Evolutionary conservation across 1,140 invertebrate species (phyloP).

Genomic region (Macrobrachium nipponense): DNA sequence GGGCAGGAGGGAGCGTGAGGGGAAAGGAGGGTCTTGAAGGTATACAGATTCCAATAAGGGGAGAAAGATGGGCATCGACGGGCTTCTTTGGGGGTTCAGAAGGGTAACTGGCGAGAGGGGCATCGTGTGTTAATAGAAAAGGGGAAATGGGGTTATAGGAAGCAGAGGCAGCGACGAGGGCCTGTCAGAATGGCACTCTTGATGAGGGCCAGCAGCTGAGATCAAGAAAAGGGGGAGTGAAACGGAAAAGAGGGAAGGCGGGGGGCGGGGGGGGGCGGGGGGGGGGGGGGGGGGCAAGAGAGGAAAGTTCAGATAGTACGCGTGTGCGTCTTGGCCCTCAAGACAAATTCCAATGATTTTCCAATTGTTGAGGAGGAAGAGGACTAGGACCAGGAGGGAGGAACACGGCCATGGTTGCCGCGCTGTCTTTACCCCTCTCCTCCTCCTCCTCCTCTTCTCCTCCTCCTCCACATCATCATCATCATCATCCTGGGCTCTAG

Average conservation of each 20-base stretch:
- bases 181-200: background rate
- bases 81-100: no score
- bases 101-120: background rate
- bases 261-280: background rate
- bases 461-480: no score
- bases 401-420: background rate
- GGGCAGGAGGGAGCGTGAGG: background rate
- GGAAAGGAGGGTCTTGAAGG: no score
- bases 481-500: no score
- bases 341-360: slow-evolving; percentile 27
- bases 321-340: background rate
- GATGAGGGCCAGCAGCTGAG: slow-evolving; percentile 24
- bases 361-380: background rate
- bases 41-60: background rate
- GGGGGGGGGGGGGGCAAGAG: background rate
- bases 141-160: no score
- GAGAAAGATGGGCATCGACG: background rate
- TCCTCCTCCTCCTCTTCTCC: no score
- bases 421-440: no score
- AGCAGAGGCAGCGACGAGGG: no score
- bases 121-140: slow-evolving; percentile 4
- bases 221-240: background rate
- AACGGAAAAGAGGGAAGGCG: background rate
- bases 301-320: background rate
- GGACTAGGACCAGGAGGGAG: slow-evolving; percentile 4